Conservation (phyloP, 2,797 vertebrate species). For the Euthynnus affinis region DNA sequence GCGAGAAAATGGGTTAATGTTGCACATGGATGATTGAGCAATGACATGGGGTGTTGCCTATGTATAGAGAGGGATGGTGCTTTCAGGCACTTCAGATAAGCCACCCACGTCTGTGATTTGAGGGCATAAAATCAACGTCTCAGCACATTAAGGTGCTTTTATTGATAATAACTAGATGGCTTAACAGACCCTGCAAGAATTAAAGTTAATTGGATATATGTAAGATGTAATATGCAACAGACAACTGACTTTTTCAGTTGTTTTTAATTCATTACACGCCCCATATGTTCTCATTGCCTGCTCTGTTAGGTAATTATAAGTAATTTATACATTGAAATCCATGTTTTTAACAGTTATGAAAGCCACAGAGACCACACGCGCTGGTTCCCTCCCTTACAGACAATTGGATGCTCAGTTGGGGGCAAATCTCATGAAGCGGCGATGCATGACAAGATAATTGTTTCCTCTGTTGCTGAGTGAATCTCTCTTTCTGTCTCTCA, state of each 20-base stretch:
- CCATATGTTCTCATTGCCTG: background rate
- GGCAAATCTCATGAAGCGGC: constrained; percentile 16
- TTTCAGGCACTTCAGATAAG: background rate
- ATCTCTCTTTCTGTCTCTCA: constrained; percentile 6
- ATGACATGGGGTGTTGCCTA: constrained; percentile 17
- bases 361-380: constrained; percentile 61
- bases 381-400: constrained; percentile 35
- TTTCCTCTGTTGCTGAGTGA: constrained; percentile 51
- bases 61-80: background rate
- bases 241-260: background rate
- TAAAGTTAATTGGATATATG: background rate
- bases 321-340: background rate
- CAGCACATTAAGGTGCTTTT: background rate
- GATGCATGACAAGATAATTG: constrained; percentile 59
- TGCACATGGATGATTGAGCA: constrained; percentile 64
- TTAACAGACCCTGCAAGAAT: too few species aligned
- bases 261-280: background rate
- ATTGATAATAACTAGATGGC: background rate
- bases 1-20: constrained; percentile 72
- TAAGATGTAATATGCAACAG: background rate
- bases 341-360: background rate
- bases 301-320: background rate
- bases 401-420: constrained; percentile 54
- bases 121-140: background rate
- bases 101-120: background rate